Evolutionary conservation across 2,113 vertebrate genomes (phyloP), one percentile per base, ranked within the genome.

Genomic region (Lonchura striata): DNA sequence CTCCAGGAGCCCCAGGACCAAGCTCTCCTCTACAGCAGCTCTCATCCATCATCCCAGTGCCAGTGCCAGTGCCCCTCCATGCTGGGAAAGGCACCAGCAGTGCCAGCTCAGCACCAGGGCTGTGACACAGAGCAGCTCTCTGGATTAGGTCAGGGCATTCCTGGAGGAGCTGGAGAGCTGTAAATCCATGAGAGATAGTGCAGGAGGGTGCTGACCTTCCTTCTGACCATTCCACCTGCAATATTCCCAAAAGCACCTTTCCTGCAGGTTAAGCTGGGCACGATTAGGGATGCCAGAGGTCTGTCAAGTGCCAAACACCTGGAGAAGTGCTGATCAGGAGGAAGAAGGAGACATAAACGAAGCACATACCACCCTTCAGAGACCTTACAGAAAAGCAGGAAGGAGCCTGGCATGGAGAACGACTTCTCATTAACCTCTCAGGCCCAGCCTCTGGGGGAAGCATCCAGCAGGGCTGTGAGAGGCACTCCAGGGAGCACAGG

Each of bases 61-160:
- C 7, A 3, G 13, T 31, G 49, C 30, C 23, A 2, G 7, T 86
- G 72, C 44, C 33, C 28, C 35, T 15, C 52, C 1, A 0, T 50
- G 20, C 37, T 30, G 49, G 66, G 59, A 56, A 25, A 53, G 37
- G 54, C 6, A 2, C 60, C 2, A 1, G 49, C 39, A 49, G 15
- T 5, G 50, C 46, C 49, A 13, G 46, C 28, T 24, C 39, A 31
- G 61, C 35, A 18, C 50, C 0, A 0, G 69, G 35, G 37, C 11
- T 0, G 0, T 28, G n/a, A 14, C 27, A 57, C 9, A 8, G 21
- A 35, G 33, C 33, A 20, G 16, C 24, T 50, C 37, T 19, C n/a
- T 20, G 13, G 13, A 17, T 28, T 17, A 33, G 20, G 10, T 28
- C 74, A 84, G 14, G 39, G 19, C 22, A 17, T 65, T 61, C 59